Evolutionary conservation across 2,888 invertebrate species (phyloP), one percentile per base, ranked within the genome.

Genomic region (Andrena trimmerana): DNA sequence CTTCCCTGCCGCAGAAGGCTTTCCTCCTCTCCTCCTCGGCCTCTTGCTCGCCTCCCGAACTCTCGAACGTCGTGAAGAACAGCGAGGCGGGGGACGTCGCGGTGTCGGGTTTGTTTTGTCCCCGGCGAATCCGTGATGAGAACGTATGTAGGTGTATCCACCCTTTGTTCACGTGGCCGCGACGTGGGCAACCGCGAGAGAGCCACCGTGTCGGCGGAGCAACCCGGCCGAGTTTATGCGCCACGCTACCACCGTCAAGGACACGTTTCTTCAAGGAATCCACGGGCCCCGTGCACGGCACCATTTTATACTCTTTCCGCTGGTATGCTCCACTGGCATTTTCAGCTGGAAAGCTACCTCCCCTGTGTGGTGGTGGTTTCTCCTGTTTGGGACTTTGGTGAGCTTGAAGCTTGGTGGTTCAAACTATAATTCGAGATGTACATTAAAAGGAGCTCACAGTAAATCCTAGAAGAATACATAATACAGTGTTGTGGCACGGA

Each of bases 121-220:
- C 16, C 73, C 50, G 77, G 76, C 83, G 83, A 84, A 83, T 84
- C 80, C 83, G 73, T 78, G 84, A 83, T 78, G 79, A 84, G 79
- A 83, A 84, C 84, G 84, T 84, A 84, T 74, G 82, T 84, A 79
- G 79, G 83, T 79, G 83, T 84, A 83, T 75, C 79, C 83, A 84
- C 84, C 84, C 83, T 83, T 84, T 84, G 83, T 84, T 84, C 84
- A 83, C 83, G 75, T 83, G 84, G 78, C 54, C 27, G 78, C 82
- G 16, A 82, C 78, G 82, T 82, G 82, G 82, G 78, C 72, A 79
- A 82, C 83, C 83, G 72, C 82, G 77, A 73, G 68, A 67, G 78
- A 79, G 79, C 80, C 84, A 83, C 85, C 85, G 84, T 84, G 80
- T 50, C 69, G 69, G 54, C 63, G 36, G 62, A 54, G 57, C 67